phyloP scores from a whole-genome alignment of 2,797 vertebrate species.

The Schizopygopsis malacanthus region DNA sequence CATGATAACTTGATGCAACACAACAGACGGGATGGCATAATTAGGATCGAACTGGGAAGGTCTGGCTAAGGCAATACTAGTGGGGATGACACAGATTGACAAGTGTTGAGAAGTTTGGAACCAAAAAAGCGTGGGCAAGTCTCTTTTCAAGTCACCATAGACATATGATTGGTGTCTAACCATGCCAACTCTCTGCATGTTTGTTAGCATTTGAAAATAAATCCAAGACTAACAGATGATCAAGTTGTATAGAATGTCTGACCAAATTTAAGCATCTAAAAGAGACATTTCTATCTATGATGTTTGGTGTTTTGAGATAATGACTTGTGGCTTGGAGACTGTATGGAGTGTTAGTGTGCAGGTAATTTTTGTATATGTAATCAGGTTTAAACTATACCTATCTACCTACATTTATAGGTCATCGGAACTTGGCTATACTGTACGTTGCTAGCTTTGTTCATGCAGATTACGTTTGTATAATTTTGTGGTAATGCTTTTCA shows the following conservation, averaged over 20 bases:
- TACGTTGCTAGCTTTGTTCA: slow-evolving; percentile 55
- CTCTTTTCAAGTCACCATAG: slow-evolving; percentile 52
- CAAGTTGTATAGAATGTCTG: neutral
- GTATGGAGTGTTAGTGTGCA: neutral
- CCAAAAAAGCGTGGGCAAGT: slow-evolving; percentile 51
- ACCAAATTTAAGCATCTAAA: neutral
- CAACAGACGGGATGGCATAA: slow-evolving; percentile 71
- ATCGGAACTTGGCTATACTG: slow-evolving; percentile 67
- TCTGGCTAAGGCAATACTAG: slow-evolving; percentile 56
- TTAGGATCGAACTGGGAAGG: slow-evolving; percentile 66
- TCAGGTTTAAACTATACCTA: neutral
- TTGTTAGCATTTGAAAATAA: slow-evolving; percentile 15
- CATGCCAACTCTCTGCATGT: slow-evolving; percentile 37
- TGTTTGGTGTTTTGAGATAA: neutral
- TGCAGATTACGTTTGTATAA: neutral
- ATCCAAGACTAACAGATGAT: slow-evolving; percentile 42
- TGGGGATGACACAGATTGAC: slow-evolving; percentile 47
- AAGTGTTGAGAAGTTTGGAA: slow-evolving; percentile 49
- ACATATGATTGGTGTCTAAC: slow-evolving; percentile 41
- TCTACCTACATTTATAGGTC: slow-evolving; percentile 56
- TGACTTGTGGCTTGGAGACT: neutral
- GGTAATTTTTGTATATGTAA: neutral
- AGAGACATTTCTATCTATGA: neutral
- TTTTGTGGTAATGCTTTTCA: too few species aligned
- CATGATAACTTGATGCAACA: slow-evolving; percentile 50